Base-by-base conservation (phyloP, 2,888 invertebrate species). In the Sylvicola cinctus region DNA sequence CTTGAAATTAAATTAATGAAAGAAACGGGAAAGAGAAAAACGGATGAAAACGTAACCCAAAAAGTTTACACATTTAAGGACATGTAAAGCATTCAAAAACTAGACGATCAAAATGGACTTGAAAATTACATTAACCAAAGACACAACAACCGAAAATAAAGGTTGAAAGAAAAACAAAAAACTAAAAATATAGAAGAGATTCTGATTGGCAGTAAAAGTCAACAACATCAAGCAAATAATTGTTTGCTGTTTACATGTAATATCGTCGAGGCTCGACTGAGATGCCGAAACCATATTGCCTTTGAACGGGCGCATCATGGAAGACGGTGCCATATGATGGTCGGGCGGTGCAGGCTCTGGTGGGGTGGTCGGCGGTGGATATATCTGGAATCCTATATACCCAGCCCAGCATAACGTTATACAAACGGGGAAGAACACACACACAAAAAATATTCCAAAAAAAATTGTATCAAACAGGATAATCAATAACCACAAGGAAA, bases 301-400 rank as follows among this genome's bases (percentile, higher is more conserved):
- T 43, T 61, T 65, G 42, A 62, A 60, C 49, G 62, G 60, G 46
- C 64, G 54, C 51, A 58, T 55, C 25, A 44, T 42, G 46, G 58
- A 54, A 47, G 56, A 62, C 43, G 55, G 56, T 44, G 68, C 68
- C 63, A 70, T 68, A 47, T 69, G 65, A 54, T 76, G 75, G 54
- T 80, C 80, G 37, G 80, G 80, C 33, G 81, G 81, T 38, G 81
- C 80, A 31, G 81, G 81, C 55, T 81, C 81, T 27, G 81, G 81
- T 32, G 81, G 81, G 41, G 81, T 81, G 46, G 77, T 78, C 35
- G 80, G 79, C 39, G 77, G 79, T 42, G 81, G 80, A 56, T 79
- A 81, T 40, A 79, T 80, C 58, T 78, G 77, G 57, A 80, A 78
- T 50, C 77, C 78, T 75, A 28, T 13, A 28, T n/a, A n/a, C n/a